A percentile compares a stretch with the other conserved stretches of the same genome.
Conservation (phyloP, 1,140 invertebrate species). For the Lordiphosa mommai region DNA sequence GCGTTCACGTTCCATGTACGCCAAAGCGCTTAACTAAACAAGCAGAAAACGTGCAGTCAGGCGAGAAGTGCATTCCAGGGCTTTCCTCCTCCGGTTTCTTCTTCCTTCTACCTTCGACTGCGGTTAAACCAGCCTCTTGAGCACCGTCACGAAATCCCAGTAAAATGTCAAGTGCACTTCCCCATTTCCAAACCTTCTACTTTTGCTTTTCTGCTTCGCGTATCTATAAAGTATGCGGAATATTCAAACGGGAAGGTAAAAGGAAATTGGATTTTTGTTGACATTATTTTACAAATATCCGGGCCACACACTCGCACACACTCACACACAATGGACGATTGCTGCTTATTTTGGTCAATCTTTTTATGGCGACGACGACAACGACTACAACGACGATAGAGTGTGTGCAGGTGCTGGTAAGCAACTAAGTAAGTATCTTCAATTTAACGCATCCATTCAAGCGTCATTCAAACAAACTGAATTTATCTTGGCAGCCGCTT, state of each 20-base stretch:
- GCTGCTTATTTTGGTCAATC: constrained; percentile 5
- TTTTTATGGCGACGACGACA: not conserved
- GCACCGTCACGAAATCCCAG: constrained; percentile 23
- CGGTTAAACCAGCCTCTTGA: constrained; percentile 8
- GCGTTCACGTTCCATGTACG: constrained; percentile 7
- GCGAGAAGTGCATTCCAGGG: constrained; percentile 10
- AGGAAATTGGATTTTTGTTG: constrained; percentile 79
- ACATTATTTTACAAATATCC: constrained; percentile 76
- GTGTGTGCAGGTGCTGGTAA: not conserved
- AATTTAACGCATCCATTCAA: not conserved
- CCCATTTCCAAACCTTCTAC: not conserved
- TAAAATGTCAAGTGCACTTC: constrained; percentile 52
- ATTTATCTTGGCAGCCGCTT: not conserved
- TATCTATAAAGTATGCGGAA: constrained; percentile 33
- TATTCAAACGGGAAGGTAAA: constrained; percentile 67
- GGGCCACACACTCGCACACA: constrained; percentile 13
- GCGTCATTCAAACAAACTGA: constrained; percentile 3
- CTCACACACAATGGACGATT: constrained; percentile 13
- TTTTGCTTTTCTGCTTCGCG: constrained; percentile 9
- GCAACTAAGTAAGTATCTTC: not conserved
- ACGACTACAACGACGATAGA: no score
- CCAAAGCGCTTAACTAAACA: constrained; percentile 32
- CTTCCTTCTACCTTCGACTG: constrained; percentile 2
- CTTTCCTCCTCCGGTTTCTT: not conserved
- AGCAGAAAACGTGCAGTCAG: constrained; percentile 18